A percentile compares a stretch with the other conserved stretches of the same genome.
phyloP scores from a whole-genome alignment of 2,888 invertebrate genomes.

The Chouioia cunea region DNA sequence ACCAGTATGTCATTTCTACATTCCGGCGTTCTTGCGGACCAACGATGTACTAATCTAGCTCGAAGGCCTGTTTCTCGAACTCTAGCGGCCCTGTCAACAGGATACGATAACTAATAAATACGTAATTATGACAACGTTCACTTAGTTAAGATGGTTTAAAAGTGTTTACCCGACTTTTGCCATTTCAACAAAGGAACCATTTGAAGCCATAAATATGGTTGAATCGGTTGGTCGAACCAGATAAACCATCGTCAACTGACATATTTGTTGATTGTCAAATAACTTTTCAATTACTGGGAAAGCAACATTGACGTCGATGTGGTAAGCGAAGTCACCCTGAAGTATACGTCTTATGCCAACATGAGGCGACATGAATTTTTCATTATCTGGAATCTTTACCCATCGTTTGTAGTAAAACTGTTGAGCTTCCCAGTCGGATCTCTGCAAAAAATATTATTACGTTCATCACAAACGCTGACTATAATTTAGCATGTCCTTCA shows the following conservation, averaged over 20 bases:
- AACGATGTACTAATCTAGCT: slow-evolving; percentile 56
- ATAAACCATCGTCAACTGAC: slow-evolving; percentile 61
- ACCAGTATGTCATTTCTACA: slow-evolving; percentile 55
- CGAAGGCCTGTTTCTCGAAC: slow-evolving; percentile 57
- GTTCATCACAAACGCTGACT: neutral
- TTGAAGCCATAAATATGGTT: slow-evolving; percentile 50
- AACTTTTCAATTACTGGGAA: slow-evolving; percentile 59
- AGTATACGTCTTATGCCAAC: slow-evolving; percentile 57
- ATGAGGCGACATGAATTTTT: slow-evolving; percentile 54
- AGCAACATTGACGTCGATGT: slow-evolving; percentile 59
- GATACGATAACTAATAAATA: neutral
- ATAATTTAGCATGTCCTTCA: slow-evolving; percentile 3
- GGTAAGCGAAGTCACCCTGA: slow-evolving; percentile 60
- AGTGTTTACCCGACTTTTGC: slow-evolving; percentile 57
- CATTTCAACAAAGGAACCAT: slow-evolving; percentile 60
- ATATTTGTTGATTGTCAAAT: slow-evolving; percentile 59
- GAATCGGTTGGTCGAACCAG: slow-evolving; percentile 50
- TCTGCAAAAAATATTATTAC: slow-evolving; percentile 44
- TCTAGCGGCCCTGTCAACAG: slow-evolving; percentile 54
- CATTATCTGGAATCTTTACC: slow-evolving; percentile 55
- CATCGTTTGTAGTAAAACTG: slow-evolving; percentile 58
- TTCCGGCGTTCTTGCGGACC: slow-evolving; percentile 59
- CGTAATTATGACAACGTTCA: neutral
- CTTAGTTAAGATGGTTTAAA: too few species aligned
- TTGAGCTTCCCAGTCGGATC: slow-evolving; percentile 56